Percentiles rank a stretch among this genome's conserved stretches.
Evolutionary conservation across 2,113 vertebrate species (phyloP).

Genomic region (Siniperca chuatsi): DNA sequence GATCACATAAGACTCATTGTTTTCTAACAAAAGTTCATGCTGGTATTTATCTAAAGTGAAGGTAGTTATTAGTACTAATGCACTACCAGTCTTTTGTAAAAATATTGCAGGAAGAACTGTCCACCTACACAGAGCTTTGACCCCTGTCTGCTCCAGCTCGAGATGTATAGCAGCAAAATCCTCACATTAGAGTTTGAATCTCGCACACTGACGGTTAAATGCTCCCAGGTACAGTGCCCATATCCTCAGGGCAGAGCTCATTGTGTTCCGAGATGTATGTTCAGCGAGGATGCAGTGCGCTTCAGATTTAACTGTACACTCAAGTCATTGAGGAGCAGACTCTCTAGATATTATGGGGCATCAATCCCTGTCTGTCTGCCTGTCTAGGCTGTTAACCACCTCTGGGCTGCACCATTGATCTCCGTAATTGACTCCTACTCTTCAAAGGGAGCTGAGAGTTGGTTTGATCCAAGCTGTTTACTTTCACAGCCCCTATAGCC

Average conservation of each 20-base stretch:
- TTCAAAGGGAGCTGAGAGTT: constrained; percentile 80
- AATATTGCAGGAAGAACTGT: constrained; percentile 23
- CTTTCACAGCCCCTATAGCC: constrained; percentile 75
- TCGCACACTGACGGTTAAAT: background rate
- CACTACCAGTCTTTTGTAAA: background rate
- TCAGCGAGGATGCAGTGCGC: constrained; percentile 7
- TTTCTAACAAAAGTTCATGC: background rate
- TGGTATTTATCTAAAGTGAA: constrained; percentile 4
- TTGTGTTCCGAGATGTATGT: constrained; percentile 41
- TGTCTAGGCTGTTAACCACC: constrained; percentile 80
- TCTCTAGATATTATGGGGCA: constrained; percentile 63
- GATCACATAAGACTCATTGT: background rate
- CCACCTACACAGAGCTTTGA: constrained; percentile 36
- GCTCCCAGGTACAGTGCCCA: constrained; percentile 8
- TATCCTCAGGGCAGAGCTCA: constrained; percentile 27
- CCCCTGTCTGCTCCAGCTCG: constrained; percentile 14
- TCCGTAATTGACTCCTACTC: constrained; percentile 80
- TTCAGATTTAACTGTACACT: constrained; percentile 28
- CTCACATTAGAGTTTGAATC: constrained; percentile 15
- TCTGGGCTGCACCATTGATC: constrained; percentile 81
- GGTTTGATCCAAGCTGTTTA: constrained; percentile 83
- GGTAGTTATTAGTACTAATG: background rate
- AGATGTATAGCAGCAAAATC: constrained; percentile 12
- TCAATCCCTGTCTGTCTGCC: constrained; percentile 78
- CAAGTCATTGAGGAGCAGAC: constrained; percentile 53